Evolutionary conservation across 1,140 invertebrate species (phyloP).

Genomic region (Glossosoma conforme): DNA sequence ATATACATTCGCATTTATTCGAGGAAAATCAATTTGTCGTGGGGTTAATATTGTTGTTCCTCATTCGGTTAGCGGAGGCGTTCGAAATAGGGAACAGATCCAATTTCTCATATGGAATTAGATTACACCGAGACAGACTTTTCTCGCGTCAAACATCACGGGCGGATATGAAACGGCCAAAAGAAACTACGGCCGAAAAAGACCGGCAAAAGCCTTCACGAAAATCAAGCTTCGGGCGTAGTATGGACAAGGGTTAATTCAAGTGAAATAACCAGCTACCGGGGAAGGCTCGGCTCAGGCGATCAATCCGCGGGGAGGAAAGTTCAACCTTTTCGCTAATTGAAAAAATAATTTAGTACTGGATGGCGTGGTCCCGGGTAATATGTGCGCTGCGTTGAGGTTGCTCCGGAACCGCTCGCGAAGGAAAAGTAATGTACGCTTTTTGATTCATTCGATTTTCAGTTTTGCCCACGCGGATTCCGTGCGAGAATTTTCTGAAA

Average conservation of each 20-base stretch:
- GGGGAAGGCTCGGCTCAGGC: not conserved
- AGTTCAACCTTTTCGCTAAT: conserved; percentile 4
- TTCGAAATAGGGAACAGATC: conserved; percentile 23
- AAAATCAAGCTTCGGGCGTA: conserved; percentile 15
- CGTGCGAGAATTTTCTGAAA: too few relatives aligned
- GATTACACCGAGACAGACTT: conserved; percentile 10
- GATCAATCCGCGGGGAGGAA: conserved; percentile 5
- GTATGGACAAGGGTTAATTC: conserved; percentile 16
- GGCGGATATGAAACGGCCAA: conserved; percentile 6
- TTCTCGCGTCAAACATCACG: too few relatives aligned
- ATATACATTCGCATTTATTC: too few relatives aligned
- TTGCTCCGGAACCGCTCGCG: not conserved
- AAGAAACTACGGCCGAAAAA: not conserved
- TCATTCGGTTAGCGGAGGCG: conserved; percentile 22
- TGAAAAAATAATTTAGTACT: conserved; percentile 14
- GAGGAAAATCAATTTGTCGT: too few relatives aligned
- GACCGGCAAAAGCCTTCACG: not conserved
- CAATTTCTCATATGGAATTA: conserved; percentile 22
- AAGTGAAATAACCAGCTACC: conserved; percentile 23
- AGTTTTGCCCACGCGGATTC: too few relatives aligned
- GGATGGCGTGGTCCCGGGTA: conserved; percentile 1
- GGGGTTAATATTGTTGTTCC: conserved; percentile 14
- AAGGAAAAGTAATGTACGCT: not conserved
- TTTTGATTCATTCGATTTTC: too few relatives aligned
- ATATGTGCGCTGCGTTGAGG: not conserved